Evolutionary conservation across 2,888 invertebrate species (phyloP), one percentile per base, ranked within the genome.

Genomic region (Athalia rosae): DNA sequence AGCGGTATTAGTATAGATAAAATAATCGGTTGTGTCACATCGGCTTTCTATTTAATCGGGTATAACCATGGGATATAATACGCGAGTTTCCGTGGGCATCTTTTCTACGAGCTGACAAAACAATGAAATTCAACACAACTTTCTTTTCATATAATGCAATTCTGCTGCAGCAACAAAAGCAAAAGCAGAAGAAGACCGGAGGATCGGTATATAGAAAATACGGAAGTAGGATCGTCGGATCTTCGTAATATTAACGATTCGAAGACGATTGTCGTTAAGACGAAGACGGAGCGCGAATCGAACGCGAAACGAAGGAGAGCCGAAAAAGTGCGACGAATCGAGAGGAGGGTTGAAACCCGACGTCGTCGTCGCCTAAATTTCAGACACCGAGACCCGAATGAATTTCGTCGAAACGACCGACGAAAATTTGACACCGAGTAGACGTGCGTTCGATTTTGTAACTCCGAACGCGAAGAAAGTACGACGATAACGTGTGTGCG

Each of bases 81-180:
- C 9, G 9, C n/a, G 9, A 53, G 58, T 71, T 67, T 45, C 58
- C 71, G 71, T 58, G 45, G 56, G 13, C 71, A 71, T 71, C 71
- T 71, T 45, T 56, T 7, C 53, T 11, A 53, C n/a, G 53, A 53
- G n/a, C n/a, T 50, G 11, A 71, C 11, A 50, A 58, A 58, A 71
- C 71, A 71, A 71, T 62, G 74, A 74, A 62, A 74, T 74, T 59
- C 61, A 61, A 13, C 47, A 13, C 47, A 61, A 61, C 74, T 74
- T 74, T 74, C 74, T 74, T 74, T 74, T 74, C 61, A 62, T 28
- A 28, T 74, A 74, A 74, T 74, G 74, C 74, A 74, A 48, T 61
- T 45, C n/a, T 53, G 53, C n/a, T 7, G n/a, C 6, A 50, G 11
- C 7, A 50, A 50, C 8, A 50, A 50, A 50, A 50, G 50, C 7